A percentile compares a stretch with the other conserved stretches of the same genome.
Evolutionary conservation across 2,113 vertebrate genomes (phyloP).

Genomic region (zebrafish (Danio rerio)): DNA sequence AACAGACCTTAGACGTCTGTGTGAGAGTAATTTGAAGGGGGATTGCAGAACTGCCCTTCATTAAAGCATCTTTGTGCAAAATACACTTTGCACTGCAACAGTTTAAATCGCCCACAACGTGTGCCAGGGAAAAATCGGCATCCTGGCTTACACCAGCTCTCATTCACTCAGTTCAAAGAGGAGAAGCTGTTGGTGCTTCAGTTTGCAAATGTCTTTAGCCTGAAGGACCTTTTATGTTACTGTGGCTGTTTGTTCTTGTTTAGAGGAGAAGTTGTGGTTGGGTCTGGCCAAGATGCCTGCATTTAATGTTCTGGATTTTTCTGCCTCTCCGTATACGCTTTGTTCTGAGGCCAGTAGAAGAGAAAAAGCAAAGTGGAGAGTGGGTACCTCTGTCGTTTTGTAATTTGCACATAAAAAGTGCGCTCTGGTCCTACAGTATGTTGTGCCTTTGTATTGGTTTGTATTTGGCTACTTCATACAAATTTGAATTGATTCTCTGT

Average conservation of each 20-base stretch:
- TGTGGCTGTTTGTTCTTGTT: slow-evolving; percentile 65
- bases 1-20: not conserved
- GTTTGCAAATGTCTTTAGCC: slow-evolving; percentile 72
- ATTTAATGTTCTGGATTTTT: slow-evolving; percentile 66
- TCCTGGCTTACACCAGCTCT: slow-evolving; percentile 57
- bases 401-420: slow-evolving; percentile 21
- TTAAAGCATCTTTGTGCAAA: slow-evolving; percentile 45
- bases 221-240: slow-evolving; percentile 72
- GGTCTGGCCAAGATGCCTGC: slow-evolving; percentile 68
- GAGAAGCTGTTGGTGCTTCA: slow-evolving; percentile 65
- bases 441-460: slow-evolving; percentile 7
- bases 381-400: slow-evolving; percentile 16
- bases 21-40: slow-evolving; percentile 41
- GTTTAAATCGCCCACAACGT: slow-evolving; percentile 61
- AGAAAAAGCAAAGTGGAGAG: slow-evolving; percentile 59
- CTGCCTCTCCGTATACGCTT: slow-evolving; percentile 65
- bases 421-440: not conserved
- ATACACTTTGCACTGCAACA: slow-evolving; percentile 59
- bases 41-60: slow-evolving; percentile 13
- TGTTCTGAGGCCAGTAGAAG: slow-evolving; percentile 70
- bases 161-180: slow-evolving; percentile 59
- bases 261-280: slow-evolving; percentile 68
- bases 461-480: not conserved
- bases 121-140: slow-evolving; percentile 48
- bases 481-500: not conserved